phyloP scores from a whole-genome alignment of 2,797 vertebrate species.

The Anabacerthia variegaticeps region DNA sequence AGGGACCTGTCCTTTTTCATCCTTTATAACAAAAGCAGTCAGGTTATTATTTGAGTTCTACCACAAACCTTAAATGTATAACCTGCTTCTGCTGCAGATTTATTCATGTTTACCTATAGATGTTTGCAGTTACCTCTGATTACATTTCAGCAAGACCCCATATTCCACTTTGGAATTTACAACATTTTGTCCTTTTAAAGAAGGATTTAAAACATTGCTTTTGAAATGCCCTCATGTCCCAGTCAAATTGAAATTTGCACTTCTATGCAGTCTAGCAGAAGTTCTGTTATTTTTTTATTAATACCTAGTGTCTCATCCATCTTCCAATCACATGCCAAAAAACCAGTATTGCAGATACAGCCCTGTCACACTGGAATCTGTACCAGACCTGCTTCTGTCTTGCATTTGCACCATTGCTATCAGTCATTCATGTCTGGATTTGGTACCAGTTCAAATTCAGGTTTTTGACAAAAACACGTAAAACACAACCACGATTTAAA shows the following conservation, averaged over 20 bases:
- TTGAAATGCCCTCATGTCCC: not conserved
- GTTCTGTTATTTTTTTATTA: not conserved
- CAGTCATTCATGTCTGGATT: not conserved
- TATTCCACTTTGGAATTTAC: not conserved
- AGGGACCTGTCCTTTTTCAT: not conserved
- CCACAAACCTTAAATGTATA: not conserved
- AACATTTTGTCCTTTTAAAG: not conserved
- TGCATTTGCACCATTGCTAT: not conserved
- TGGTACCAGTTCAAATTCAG: not conserved
- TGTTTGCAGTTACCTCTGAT: not conserved
- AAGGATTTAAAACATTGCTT: not conserved
- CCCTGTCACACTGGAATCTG: not conserved
- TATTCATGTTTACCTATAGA: not conserved
- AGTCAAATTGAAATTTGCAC: not conserved
- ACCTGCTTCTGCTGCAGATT: not conserved
- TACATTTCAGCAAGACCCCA: not conserved
- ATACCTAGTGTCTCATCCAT: not conserved
- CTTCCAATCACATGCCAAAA: not conserved
- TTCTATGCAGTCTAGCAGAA: not conserved
- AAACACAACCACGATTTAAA: not conserved
- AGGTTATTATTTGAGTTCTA: not conserved
- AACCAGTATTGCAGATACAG: not conserved
- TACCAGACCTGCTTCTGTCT: not conserved
- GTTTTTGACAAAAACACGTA: not conserved
- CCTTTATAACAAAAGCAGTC: not conserved